Percentiles rank a stretch among this genome's conserved stretches.
Evolutionary conservation across 2,888 invertebrate species (phyloP).

Genomic region (Athalia circularis): DNA sequence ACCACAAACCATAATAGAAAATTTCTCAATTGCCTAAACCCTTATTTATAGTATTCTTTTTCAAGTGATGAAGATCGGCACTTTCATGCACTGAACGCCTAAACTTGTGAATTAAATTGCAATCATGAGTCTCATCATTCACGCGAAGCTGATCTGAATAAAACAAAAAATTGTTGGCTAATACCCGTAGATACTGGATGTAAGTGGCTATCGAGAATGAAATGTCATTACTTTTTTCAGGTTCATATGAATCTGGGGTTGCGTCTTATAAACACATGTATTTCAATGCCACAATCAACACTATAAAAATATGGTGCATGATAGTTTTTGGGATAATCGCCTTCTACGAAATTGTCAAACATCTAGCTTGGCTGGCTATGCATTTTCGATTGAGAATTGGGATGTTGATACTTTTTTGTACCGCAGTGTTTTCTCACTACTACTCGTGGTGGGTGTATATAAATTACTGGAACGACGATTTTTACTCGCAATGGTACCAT

Average conservation of each 20-base stretch:
- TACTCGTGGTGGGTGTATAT: conserved; percentile 84
- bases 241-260: conserved; percentile 82
- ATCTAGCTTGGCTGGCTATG: conserved; percentile 76
- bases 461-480: conserved; percentile 84
- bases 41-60: no score
- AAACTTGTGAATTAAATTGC: no score
- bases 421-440: conserved; percentile 81
- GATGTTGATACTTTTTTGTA: conserved; percentile 80
- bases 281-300: conserved; percentile 81
- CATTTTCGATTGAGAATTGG: conserved; percentile 76
- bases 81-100: no score
- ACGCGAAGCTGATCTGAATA: no score
- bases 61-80: no score
- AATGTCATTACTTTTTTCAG: conserved; percentile 70
- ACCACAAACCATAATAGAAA: no score
- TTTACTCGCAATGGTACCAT: conserved; percentile 83
- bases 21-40: no score
- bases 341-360: conserved; percentile 79
- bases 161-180: no score
- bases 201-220: no score
- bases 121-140: no score
- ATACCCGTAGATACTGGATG: no score
- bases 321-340: conserved; percentile 78
- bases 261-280: conserved; percentile 83
- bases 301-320: conserved; percentile 81